Evolutionary conservation across 2,113 vertebrate genomes (phyloP).

Genomic region (Solea solea): DNA sequence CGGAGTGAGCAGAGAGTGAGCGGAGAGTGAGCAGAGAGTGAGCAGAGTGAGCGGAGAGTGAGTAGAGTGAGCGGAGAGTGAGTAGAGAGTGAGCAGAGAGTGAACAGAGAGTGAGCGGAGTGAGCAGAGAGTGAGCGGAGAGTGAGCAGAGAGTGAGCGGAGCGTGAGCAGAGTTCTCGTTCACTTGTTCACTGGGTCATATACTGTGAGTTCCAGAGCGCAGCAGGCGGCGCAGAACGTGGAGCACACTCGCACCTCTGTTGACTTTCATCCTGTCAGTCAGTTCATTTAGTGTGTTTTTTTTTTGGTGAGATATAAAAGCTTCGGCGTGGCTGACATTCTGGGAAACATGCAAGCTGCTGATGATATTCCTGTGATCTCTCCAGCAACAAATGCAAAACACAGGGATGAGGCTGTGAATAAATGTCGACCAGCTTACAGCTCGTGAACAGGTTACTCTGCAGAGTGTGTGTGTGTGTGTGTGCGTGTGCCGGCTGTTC

Average conservation of each 20-base stretch:
- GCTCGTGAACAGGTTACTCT: constrained; percentile 44
- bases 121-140: no score
- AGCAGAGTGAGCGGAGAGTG: no score
- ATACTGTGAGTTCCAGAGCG: constrained; percentile 7
- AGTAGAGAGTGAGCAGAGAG: no score
- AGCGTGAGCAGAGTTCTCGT: no score
- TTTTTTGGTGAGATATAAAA: constrained; percentile 32
- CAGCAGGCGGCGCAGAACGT: constrained; percentile 20
- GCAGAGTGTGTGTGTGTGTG: neutral
- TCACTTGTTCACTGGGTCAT: neutral
- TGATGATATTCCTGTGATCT: constrained; percentile 62
- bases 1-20: no score
- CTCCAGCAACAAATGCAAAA: constrained; percentile 40
- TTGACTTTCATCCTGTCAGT: constrained; percentile 54
- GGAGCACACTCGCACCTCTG: neutral
- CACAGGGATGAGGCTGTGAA: constrained; percentile 12
- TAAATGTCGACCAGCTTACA: constrained; percentile 43
- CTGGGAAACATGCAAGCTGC: constrained; percentile 40
- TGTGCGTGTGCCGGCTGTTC: constrained; percentile 3
- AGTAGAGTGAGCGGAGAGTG: no score
- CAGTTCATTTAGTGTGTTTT: constrained; percentile 33
- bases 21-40: no score
- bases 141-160: no score
- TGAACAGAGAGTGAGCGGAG: no score
- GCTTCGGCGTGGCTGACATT: constrained; percentile 51